Evolutionary conservation across 2,888 invertebrate species (phyloP).

Genomic region (Amphiduros pacificus): DNA sequence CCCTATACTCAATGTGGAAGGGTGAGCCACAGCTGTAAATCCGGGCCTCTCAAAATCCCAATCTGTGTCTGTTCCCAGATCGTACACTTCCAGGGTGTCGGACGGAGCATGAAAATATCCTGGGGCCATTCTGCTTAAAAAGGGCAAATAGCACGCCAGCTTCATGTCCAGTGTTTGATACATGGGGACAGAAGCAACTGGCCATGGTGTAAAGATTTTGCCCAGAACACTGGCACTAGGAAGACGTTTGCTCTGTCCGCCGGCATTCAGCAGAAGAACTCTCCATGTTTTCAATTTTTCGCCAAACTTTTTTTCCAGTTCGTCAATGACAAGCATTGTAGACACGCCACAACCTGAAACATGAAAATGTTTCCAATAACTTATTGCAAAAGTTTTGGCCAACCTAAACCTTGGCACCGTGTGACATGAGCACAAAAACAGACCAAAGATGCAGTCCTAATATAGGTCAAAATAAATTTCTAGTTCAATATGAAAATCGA

Average conservation of each 20-base stretch:
- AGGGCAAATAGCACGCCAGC: constrained; percentile 60
- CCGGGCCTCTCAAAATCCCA: constrained; percentile 48
- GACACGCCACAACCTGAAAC: constrained; percentile 61
- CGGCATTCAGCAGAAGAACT: constrained; percentile 60
- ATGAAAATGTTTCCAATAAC: neutral
- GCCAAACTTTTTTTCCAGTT: constrained; percentile 46
- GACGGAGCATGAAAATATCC: constrained; percentile 61
- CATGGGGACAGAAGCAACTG: constrained; percentile 48
- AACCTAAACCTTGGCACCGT: neutral
- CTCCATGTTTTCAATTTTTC: constrained; percentile 40
- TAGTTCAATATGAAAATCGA: too few relatives aligned
- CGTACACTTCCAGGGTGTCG: constrained; percentile 60
- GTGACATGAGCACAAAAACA: too few relatives aligned
- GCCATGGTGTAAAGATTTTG: constrained; percentile 60
- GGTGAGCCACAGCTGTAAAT: constrained; percentile 61
- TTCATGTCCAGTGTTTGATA: constrained; percentile 61
- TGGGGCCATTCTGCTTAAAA: constrained; percentile 54
- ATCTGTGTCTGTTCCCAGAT: constrained; percentile 35
- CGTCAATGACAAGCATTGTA: constrained; percentile 53
- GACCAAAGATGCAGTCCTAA: too few relatives aligned
- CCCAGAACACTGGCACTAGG: constrained; percentile 61
- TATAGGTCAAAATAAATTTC: too few relatives aligned
- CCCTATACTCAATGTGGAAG: constrained; percentile 58
- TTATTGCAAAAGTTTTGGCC: neutral
- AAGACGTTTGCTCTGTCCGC: constrained; percentile 62